Evolutionary conservation across 1,140 invertebrate genomes (phyloP).

Genomic region (Drosophila sp.): DNA sequence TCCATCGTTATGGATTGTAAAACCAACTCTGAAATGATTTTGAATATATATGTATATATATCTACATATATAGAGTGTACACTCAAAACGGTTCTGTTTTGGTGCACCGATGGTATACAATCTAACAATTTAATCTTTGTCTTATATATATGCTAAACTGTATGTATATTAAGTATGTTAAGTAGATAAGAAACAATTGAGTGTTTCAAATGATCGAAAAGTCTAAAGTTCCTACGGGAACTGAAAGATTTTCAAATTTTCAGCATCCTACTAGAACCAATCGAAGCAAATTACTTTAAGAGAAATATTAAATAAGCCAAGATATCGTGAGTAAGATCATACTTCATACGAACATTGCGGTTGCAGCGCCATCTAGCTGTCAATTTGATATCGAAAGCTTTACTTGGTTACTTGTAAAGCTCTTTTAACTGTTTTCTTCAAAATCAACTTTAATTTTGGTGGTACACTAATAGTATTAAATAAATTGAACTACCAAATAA

Average conservation of each 20-base stretch:
- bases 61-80: not conserved
- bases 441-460: too few species aligned
- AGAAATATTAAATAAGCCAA: too few species aligned
- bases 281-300: not conserved
- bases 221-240: conserved; percentile 5
- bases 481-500: too few species aligned
- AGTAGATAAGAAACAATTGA: conserved; percentile 11
- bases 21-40: conserved; percentile 10
- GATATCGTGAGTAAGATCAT: not conserved
- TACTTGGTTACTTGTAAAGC: not conserved
- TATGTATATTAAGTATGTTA: conserved; percentile 11
- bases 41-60: not conserved
- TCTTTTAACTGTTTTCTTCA: not conserved
- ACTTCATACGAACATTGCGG: too few species aligned
- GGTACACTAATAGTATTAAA: too few species aligned
- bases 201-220: conserved; percentile 12
- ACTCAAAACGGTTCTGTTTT: not conserved
- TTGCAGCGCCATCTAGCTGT: conserved; percentile 12
- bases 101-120: conserved; percentile 10
- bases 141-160: conserved; percentile 24
- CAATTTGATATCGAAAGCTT: not conserved
- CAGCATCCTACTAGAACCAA: not conserved
- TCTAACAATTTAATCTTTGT: conserved; percentile 26
- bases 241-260: not conserved
- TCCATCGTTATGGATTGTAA: conserved; percentile 3